Percentiles rank a stretch among this genome's conserved stretches.
Evolutionary conservation across 2,888 invertebrate species (phyloP).

Genomic region (Drosophila mayaguana): DNA sequence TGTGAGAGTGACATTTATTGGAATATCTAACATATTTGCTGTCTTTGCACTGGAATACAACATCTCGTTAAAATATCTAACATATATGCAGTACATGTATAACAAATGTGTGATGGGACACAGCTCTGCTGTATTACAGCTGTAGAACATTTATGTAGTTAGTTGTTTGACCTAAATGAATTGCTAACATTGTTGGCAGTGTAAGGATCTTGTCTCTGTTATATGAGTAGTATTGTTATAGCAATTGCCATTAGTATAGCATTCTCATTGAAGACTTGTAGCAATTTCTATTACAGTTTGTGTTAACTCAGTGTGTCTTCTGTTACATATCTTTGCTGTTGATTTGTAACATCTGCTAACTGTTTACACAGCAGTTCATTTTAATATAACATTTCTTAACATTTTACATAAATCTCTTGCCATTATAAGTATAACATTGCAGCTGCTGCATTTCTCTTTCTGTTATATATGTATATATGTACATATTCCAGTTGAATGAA

Average conservation of each 20-base stretch:
- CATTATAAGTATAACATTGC: neutral
- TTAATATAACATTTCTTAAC: neutral
- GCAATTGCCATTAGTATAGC: neutral
- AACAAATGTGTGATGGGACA: neutral
- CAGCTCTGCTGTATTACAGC: neutral
- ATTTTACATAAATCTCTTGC: neutral
- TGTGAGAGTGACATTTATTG: slow-evolving; percentile 22
- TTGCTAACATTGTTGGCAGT: neutral
- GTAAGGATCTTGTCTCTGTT: neutral
- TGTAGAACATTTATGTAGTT: neutral
- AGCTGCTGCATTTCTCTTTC: neutral
- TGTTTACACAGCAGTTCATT: neutral
- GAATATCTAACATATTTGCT: slow-evolving; percentile 13
- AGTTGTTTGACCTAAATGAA: neutral
- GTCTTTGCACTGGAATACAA: slow-evolving; percentile 6
- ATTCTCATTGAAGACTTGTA: neutral
- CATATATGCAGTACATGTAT: neutral
- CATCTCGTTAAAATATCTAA: neutral
- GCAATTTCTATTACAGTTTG: too few species aligned
- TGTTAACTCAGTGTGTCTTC: neutral
- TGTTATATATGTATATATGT: neutral
- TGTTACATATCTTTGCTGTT: neutral
- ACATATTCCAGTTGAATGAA: neutral
- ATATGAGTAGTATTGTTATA: neutral
- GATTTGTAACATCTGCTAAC: neutral